Evolutionary conservation across 2,888 invertebrate species (phyloP).

Genomic region (Tyria jacobaeae): DNA sequence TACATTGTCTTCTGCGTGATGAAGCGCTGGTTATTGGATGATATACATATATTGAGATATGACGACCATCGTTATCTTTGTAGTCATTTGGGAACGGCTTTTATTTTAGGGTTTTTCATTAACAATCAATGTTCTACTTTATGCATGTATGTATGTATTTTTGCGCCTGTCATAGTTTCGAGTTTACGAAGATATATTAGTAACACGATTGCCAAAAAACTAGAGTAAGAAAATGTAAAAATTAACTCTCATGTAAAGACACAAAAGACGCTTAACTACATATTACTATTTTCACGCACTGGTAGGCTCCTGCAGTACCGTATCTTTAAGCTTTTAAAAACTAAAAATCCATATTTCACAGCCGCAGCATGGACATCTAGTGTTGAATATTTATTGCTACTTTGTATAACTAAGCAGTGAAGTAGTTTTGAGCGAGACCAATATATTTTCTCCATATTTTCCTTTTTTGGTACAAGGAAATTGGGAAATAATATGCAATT

Average conservation of each 20-base stretch:
- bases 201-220: no score
- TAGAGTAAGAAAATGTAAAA: no score
- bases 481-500: neutral
- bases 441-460: neutral
- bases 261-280: no score
- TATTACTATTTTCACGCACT: no score
- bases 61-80: slow-evolving; percentile 48
- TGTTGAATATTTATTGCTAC: neutral
- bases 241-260: no score
- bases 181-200: neutral
- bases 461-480: neutral
- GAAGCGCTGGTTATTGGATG: slow-evolving; percentile 45
- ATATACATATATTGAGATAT: slow-evolving; percentile 35
- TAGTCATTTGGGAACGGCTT: neutral
- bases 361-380: no score
- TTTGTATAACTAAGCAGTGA: neutral
- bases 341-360: no score
- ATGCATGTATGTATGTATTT: neutral
- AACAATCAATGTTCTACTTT: neutral
- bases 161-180: neutral
- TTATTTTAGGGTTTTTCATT: neutral
- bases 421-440: neutral
- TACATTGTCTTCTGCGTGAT: slow-evolving; percentile 47
- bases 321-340: no score
- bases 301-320: no score